These are phyloP conservation scores for Synanthedon vespiformis DNA, from an alignment of 2,888 invertebrate genomes.

Conservation along the genomic window DNA sequence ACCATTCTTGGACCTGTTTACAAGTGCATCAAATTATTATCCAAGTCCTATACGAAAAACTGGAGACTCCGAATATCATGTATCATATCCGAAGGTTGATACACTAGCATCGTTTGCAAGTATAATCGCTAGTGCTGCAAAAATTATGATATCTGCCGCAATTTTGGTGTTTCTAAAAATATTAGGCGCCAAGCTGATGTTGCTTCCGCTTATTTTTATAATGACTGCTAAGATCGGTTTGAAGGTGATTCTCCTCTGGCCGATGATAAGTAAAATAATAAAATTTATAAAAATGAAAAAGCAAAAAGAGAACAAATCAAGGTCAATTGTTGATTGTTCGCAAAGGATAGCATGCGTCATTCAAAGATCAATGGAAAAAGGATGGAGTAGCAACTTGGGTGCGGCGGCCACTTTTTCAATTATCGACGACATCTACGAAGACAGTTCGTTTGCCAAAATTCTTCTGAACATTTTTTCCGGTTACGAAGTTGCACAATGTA, in stretches of 20 bases:
- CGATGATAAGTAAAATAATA: constrained; percentile 54
- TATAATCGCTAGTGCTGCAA: constrained; percentile 53
- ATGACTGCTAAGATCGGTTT: constrained; percentile 51
- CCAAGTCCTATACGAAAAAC: constrained; percentile 45
- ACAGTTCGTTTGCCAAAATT: constrained; percentile 45
- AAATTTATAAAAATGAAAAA: constrained; percentile 58
- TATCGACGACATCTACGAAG: constrained; percentile 52
- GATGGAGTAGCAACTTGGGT: constrained; percentile 49
- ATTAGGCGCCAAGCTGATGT: constrained; percentile 47
- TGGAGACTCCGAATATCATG: constrained; percentile 32
- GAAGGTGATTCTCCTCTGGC: constrained; percentile 56
- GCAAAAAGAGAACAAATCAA: constrained; percentile 42
- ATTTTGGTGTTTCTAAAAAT: constrained; percentile 51
- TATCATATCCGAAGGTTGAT: constrained; percentile 49
- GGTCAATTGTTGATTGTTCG: constrained; percentile 51
- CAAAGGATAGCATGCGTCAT: constrained; percentile 54
- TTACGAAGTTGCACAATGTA: constrained; percentile 58
- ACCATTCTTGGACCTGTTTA: constrained; percentile 52
- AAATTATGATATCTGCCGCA: constrained; percentile 57
- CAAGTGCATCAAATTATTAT: constrained; percentile 46
- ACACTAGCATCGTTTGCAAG: constrained; percentile 50
- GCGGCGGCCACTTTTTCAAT: constrained; percentile 51
- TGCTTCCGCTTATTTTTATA: constrained; percentile 46
- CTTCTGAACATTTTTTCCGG: constrained; percentile 52
- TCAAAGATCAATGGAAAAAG: constrained; percentile 33